Conservation (phyloP, 2,888 invertebrate genomes). For the Tipula confusa region DNA sequence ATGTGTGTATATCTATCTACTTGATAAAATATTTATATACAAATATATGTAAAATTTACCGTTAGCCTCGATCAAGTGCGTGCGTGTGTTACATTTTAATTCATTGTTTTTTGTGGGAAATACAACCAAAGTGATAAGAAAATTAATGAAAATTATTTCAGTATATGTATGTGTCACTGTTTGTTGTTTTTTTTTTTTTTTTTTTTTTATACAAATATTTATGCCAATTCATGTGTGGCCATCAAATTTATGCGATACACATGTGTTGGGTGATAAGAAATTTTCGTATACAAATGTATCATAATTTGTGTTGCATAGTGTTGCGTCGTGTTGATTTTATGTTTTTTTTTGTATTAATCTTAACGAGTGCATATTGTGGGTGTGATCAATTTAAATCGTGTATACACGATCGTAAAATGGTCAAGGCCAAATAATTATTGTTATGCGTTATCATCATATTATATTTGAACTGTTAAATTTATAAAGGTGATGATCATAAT, state of each 20-base stretch:
- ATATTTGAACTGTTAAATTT: background rate
- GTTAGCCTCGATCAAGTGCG: background rate
- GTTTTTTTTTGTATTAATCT: no score
- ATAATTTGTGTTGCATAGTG: background rate
- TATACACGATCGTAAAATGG: background rate
- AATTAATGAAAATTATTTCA: background rate
- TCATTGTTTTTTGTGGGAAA: background rate
- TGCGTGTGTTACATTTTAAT: background rate
- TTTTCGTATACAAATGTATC: background rate
- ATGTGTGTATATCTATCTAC: no score
- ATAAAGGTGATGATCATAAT: background rate
- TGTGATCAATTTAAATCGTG: background rate
- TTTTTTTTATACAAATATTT: no score
- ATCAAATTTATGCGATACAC: no score
- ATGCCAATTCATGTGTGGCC: background rate
- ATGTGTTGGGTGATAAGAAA: background rate
- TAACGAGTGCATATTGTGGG: background rate
- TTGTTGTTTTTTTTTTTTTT: no score
- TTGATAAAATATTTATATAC: no score
- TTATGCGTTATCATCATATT: background rate
- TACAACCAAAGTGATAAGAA: background rate
- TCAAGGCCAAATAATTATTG: background rate
- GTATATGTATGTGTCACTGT: slow-evolving; percentile 4
- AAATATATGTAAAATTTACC: background rate
- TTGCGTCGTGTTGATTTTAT: background rate